Evolutionary conservation across 1,140 invertebrate species (phyloP).

Genomic region (Ooceraea biroi): DNA sequence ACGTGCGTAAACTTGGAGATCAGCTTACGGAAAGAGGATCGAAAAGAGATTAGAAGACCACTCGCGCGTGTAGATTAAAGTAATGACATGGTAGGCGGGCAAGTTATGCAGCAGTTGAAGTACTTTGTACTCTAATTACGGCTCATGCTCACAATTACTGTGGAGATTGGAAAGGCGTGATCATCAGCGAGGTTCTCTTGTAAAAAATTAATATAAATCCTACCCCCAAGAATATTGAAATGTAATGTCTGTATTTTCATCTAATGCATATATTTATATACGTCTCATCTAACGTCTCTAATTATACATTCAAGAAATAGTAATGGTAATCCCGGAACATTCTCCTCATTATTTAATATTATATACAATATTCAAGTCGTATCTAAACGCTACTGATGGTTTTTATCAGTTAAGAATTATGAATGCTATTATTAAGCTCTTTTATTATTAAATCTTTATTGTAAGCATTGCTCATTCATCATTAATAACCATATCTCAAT

Average conservation of each 20-base stretch:
- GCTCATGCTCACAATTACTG: constrained; percentile 19
- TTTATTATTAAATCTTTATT: no score
- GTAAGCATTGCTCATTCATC: no score
- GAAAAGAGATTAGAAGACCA: neutral
- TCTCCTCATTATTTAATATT: no score
- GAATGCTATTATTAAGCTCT: no score
- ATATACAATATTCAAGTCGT: no score
- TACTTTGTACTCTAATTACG: constrained; percentile 1
- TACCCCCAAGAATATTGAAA: neutral
- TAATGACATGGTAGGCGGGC: neutral
- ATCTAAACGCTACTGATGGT: no score
- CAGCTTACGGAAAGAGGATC: neutral
- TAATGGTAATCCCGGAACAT: no score
- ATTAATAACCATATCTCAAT: no score
- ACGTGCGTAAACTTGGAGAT: constrained; percentile 1
- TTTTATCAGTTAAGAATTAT: no score
- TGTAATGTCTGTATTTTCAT: neutral
- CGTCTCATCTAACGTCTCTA: no score
- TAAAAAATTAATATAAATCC: neutral
- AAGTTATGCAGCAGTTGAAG: constrained; percentile 30
- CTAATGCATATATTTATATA: no score
- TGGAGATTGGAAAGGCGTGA: constrained; percentile 5
- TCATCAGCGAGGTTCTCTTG: neutral
- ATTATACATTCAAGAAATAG: no score
- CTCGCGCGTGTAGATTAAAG: neutral